Percentiles rank a stretch among this genome's conserved stretches.
Evolutionary conservation across 1,140 invertebrate species (phyloP).

Genomic region (Aradophagus sp.): DNA sequence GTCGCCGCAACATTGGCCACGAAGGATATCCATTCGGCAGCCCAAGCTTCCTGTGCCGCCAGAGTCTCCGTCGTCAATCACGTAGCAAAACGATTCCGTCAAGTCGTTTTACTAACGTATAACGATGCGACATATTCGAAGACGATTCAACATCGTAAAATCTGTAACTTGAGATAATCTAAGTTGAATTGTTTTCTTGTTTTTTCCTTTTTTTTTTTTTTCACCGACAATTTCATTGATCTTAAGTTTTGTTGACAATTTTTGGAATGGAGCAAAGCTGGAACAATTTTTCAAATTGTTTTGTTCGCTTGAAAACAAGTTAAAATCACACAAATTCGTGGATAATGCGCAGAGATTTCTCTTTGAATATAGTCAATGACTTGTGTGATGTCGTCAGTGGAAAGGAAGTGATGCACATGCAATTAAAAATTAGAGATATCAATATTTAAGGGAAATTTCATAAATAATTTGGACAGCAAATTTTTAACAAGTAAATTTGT

Average conservation of each 20-base stretch:
- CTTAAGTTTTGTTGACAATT: no score
- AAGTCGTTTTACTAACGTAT: constrained; percentile 37
- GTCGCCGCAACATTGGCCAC: constrained; percentile 75
- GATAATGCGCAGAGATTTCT: constrained; percentile 6
- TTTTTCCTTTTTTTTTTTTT: not conserved
- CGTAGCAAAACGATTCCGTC: constrained; percentile 46
- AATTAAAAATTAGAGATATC: constrained; percentile 19
- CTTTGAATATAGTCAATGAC: constrained; percentile 23
- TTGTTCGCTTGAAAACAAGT: no score
- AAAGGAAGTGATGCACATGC: constrained; percentile 20
- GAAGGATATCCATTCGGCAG: constrained; percentile 60
- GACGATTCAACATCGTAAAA: constrained; percentile 8
- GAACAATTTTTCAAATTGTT: no score
- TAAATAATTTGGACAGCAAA: constrained; percentile 34
- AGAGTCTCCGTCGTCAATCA: constrained; percentile 60
- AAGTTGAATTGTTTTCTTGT: not conserved
- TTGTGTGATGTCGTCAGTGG: constrained; percentile 14
- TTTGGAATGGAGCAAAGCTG: no score
- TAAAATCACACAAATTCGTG: not conserved
- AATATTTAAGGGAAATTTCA: constrained; percentile 45
- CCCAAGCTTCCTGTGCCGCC: constrained; percentile 58
- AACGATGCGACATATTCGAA: constrained; percentile 25
- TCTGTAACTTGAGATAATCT: no score
- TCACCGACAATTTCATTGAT: no score
- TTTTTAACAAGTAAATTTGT: constrained; percentile 32